Evolutionary conservation across 1,140 invertebrate species (phyloP).

Genomic region (Helicoverpa armigera): DNA sequence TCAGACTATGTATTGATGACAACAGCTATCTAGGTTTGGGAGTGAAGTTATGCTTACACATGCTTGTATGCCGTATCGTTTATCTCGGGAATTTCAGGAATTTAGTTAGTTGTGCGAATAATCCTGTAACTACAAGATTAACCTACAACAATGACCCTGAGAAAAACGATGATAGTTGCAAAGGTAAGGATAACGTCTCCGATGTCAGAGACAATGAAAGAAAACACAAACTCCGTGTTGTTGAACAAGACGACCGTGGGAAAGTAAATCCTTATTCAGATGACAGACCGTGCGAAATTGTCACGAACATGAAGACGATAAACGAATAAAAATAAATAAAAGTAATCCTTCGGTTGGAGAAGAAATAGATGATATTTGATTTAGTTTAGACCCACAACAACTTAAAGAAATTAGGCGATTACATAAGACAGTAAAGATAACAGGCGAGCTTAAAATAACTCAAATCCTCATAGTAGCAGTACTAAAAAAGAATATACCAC

Average conservation of each 20-base stretch:
- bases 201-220: conserved; percentile 19
- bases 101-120: neutral
- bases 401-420: neutral
- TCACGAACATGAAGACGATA: neutral
- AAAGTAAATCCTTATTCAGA: neutral
- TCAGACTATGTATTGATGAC: conserved; percentile 1
- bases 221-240: conserved; percentile 26
- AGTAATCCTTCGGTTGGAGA: too few species aligned
- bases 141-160: neutral
- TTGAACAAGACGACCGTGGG: conserved; percentile 27
- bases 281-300: too few species aligned
- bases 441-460: neutral
- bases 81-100: neutral
- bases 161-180: neutral
- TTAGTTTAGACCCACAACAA: too few species aligned
- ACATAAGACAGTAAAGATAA: neutral
- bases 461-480: neutral
- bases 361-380: too few species aligned
- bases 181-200: neutral
- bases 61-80: neutral
- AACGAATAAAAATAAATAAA: neutral
- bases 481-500: neutral
- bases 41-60: neutral
- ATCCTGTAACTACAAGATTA: neutral
- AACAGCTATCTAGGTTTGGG: neutral